Conservation (phyloP, 2,888 invertebrate species). For the Syrista parreyssii region DNA sequence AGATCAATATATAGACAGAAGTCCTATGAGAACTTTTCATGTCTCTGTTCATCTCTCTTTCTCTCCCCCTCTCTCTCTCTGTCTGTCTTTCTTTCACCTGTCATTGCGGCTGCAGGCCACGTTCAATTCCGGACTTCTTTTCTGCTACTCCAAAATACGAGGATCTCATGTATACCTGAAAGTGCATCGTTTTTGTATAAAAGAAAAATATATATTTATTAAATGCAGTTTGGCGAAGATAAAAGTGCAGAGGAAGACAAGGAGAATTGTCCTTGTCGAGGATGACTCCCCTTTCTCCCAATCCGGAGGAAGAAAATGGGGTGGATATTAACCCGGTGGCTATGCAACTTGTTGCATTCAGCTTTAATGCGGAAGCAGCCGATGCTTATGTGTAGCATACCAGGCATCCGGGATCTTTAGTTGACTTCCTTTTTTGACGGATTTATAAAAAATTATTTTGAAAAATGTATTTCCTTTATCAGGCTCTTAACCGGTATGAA, state of each 20-base stretch:
- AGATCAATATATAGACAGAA: constrained; percentile 41
- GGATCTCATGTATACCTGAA: background rate
- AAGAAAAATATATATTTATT: background rate
- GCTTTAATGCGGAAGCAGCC: constrained; percentile 15
- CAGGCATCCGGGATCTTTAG: background rate
- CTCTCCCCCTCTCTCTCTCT: no score
- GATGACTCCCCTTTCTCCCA: background rate
- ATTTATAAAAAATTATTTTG: background rate
- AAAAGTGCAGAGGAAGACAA: background rate
- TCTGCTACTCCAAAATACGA: background rate
- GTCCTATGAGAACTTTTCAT: constrained; percentile 17
- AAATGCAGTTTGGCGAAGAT: background rate
- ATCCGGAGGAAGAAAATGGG: background rate
- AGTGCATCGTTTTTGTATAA: background rate
- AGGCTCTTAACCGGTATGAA: background rate
- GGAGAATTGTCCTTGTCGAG: background rate
- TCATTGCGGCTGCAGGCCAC: constrained; percentile 14
- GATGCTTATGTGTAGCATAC: background rate
- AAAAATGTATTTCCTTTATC: background rate
- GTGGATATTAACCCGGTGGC: constrained; percentile 21
- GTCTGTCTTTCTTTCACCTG: background rate
- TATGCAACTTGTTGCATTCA: constrained; percentile 42
- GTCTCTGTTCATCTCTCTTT: background rate
- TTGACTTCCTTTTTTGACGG: background rate
- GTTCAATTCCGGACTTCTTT: constrained; percentile 9